phyloP scores from a whole-genome alignment of 2,797 vertebrate genomes.

The Anguilla anguilla region DNA sequence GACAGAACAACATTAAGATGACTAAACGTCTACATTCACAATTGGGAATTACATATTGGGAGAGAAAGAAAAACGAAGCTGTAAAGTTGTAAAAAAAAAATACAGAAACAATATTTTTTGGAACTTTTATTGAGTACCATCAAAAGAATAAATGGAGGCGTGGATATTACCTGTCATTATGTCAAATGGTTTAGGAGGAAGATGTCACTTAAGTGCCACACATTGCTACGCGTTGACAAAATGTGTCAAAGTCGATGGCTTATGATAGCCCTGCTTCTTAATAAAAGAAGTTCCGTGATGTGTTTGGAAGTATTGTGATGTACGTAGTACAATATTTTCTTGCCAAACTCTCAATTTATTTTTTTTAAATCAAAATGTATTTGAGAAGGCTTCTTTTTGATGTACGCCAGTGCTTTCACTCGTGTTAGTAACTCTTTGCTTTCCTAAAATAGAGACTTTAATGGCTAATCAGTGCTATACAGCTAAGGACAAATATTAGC shows the following conservation, averaged over 20 bases:
- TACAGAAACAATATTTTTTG: not conserved
- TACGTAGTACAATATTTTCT: not conserved
- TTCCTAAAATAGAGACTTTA: not conserved
- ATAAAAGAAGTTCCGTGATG: not conserved
- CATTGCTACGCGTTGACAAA: conserved; percentile 1
- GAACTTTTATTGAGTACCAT: not conserved
- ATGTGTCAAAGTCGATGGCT: not conserved
- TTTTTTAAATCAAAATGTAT: not conserved
- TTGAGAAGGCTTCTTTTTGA: not conserved
- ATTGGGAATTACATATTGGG: conserved; percentile 4
- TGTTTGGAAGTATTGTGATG: not conserved
- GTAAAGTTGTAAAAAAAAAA: not conserved
- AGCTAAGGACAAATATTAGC: not conserved
- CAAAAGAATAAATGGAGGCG: conserved; percentile 6
- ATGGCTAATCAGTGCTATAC: not conserved
- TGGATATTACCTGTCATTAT: conserved; percentile 2
- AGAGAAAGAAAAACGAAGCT: not conserved
- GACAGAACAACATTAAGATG: not conserved
- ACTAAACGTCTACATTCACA: not conserved
- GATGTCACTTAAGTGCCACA: not conserved
- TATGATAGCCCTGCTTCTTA: not conserved
- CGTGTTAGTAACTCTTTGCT: not conserved
- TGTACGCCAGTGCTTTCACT: not conserved
- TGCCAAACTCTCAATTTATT: not conserved
- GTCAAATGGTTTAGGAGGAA: not conserved